A percentile compares a stretch with the other conserved stretches of the same genome.
phyloP scores from a whole-genome alignment of 2,888 invertebrate genomes.

The Drosophila niveifrons region DNA sequence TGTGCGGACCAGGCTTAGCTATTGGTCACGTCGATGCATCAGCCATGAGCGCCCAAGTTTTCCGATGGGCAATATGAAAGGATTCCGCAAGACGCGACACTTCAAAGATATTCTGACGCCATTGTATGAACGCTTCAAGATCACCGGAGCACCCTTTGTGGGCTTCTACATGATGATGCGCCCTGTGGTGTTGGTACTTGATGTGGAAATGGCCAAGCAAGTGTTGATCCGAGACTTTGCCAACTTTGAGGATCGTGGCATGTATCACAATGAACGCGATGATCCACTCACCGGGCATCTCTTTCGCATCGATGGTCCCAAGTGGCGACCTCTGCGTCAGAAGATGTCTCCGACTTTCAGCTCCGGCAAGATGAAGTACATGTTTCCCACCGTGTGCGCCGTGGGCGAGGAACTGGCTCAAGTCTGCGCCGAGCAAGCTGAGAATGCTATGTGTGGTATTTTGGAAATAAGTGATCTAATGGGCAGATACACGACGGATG shows the following conservation, averaged over 20 bases:
- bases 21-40: constrained; percentile 72
- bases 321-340: constrained; percentile 85
- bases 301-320: constrained; percentile 75
- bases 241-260: constrained; percentile 83
- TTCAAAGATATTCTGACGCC: constrained; percentile 60
- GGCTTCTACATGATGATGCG: constrained; percentile 74
- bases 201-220: constrained; percentile 69
- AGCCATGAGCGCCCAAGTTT: constrained; percentile 60
- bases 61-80: constrained; percentile 70
- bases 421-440: constrained; percentile 44
- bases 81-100: constrained; percentile 54
- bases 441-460: constrained; percentile 67
- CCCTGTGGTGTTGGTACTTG: constrained; percentile 72
- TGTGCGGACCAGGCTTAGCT: constrained; percentile 55
- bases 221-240: constrained; percentile 73
- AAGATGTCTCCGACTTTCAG: constrained; percentile 86
- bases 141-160: constrained; percentile 59
- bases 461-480: constrained; percentile 76
- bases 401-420: constrained; percentile 59
- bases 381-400: constrained; percentile 82
- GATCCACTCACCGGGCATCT: constrained; percentile 84
- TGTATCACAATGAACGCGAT: constrained; percentile 77
- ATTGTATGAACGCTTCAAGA: constrained; percentile 60
- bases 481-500: constrained; percentile 86
- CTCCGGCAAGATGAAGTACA: constrained; percentile 85